Percentiles rank a stretch among this genome's conserved stretches.
Conservation (phyloP, 2,797 vertebrate genomes). For the Moxostoma hubbsi region DNA sequence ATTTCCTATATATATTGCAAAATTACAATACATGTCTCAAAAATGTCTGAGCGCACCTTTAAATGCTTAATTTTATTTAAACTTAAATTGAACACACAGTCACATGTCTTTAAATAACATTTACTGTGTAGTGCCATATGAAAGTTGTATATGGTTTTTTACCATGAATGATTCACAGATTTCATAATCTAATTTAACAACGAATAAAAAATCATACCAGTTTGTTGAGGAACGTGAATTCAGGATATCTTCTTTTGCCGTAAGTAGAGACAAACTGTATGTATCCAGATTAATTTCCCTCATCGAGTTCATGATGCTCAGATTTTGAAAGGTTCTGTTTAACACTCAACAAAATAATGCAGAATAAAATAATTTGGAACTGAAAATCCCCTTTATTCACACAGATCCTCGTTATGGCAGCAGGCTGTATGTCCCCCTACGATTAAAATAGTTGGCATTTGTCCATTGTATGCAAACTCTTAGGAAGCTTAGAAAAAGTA, state of each 20-base stretch:
- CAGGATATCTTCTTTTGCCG: constrained; percentile 70
- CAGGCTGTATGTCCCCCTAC: constrained; percentile 8
- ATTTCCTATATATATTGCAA: too few relatives aligned
- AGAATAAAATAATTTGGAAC: not conserved
- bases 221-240: constrained; percentile 65
- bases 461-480: constrained; percentile 39
- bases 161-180: too few relatives aligned
- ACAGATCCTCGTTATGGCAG: not conserved
- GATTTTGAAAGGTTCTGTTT: not conserved
- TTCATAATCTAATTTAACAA: not conserved
- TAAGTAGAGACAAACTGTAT: constrained; percentile 70
- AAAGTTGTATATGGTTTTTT: too few relatives aligned
- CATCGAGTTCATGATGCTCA: constrained; percentile 33
- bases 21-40: too few relatives aligned
- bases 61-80: too few relatives aligned
- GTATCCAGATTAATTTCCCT: constrained; percentile 65
- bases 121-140: too few relatives aligned
- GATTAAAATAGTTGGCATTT: constrained; percentile 48
- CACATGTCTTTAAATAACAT: too few relatives aligned
- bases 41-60: too few relatives aligned
- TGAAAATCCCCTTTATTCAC: not conserved
- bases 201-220: constrained; percentile 61
- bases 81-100: too few relatives aligned
- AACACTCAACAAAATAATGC: not conserved
- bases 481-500: constrained; percentile 32